A percentile compares a stretch with the other conserved stretches of the same genome.
These are phyloP conservation scores for Hyperopisus bebe DNA, from an alignment of 2,113 vertebrate genomes.

Conservation along the genomic window DNA sequence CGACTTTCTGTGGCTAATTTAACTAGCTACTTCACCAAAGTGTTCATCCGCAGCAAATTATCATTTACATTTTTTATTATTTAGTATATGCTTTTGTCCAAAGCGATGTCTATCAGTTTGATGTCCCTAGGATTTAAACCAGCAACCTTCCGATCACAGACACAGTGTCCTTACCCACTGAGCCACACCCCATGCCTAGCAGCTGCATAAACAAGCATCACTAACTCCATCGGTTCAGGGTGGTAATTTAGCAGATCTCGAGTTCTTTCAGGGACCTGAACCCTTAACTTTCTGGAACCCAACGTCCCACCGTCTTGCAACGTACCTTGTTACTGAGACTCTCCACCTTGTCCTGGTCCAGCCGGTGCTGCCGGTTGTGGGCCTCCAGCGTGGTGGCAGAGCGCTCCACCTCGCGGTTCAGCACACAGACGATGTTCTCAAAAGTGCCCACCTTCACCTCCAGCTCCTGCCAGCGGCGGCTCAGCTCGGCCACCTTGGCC, in stretches of 20 bases:
- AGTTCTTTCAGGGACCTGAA: neutral
- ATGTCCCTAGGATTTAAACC: neutral
- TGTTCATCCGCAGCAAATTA: neutral
- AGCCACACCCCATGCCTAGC: neutral
- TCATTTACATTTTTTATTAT: neutral
- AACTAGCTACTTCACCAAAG: neutral
- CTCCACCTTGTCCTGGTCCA: slow-evolving; percentile 91
- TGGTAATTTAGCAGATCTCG: neutral
- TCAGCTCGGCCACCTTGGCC: slow-evolving; percentile 61
- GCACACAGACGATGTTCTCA: slow-evolving; percentile 93
- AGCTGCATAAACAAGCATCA: neutral
- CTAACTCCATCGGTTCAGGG: neutral
- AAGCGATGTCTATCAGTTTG: neutral
- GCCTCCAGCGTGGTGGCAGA: slow-evolving; percentile 78
- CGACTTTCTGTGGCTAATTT: neutral
- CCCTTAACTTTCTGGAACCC: neutral
- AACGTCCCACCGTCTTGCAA: neutral
- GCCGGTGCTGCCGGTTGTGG: slow-evolving; percentile 76
- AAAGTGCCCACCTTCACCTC: slow-evolving; percentile 83
- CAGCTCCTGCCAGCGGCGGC: slow-evolving; percentile 69
- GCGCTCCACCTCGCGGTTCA: slow-evolving; percentile 89
- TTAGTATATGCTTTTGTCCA: neutral
- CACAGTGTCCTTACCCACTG: neutral
- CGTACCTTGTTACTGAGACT: slow-evolving; percentile 81
- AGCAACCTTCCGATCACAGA: neutral